These are phyloP conservation scores for Ispidina picta DNA, from an alignment of 2,797 vertebrate genomes.

Conservation along the genomic window DNA sequence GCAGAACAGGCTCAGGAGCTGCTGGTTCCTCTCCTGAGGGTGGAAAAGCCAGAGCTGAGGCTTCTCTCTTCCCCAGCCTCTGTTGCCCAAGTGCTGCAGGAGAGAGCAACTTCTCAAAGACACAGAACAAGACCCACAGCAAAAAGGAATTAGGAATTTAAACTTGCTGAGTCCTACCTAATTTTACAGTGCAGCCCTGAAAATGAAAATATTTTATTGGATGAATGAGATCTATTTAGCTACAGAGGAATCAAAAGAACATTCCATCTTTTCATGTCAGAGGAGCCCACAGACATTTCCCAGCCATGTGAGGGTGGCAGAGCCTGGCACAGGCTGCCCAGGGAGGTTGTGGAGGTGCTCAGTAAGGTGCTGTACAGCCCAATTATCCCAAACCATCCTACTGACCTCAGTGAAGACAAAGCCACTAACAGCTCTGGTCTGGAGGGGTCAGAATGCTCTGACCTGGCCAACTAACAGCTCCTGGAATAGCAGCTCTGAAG, in stretches of 20 bases:
- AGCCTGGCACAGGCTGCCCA: too few species aligned
- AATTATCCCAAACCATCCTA: not conserved
- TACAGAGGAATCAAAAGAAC: not conserved
- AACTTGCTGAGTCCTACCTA: not conserved
- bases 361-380: fast-evolving
- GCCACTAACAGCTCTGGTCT: not conserved
- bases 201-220: not conserved
- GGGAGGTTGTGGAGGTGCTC: too few species aligned
- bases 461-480: not conserved
- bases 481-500: not conserved
- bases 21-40: not conserved
- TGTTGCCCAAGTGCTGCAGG: not conserved
- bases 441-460: not conserved
- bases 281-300: not conserved
- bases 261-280: not conserved
- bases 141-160: not conserved
- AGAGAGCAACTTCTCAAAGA: not conserved
- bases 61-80: not conserved
- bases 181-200: not conserved
- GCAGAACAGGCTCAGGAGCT: not conserved
- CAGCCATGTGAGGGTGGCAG: not conserved
- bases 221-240: not conserved
- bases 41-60: not conserved
- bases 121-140: fast-evolving
- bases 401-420: not conserved